phyloP scores from a whole-genome alignment of 64 coral and sea anemone genomes.

The Montipora capricornis region DNA sequence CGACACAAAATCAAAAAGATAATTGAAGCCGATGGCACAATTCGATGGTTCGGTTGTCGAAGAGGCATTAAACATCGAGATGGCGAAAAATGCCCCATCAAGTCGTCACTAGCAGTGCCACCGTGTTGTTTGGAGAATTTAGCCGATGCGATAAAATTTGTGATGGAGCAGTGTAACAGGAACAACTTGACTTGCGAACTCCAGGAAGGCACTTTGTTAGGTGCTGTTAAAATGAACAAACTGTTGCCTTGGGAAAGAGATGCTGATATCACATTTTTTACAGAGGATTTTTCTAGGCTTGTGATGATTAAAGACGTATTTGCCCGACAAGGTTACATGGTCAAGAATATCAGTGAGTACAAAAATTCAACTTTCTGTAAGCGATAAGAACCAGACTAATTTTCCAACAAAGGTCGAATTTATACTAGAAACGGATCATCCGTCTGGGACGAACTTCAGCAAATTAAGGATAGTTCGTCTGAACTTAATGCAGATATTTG shows the following conservation, averaged over 20 bases:
- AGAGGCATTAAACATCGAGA: slow-evolving; percentile 78
- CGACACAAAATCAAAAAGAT: slow-evolving; percentile 91
- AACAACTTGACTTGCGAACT: slow-evolving; percentile 81
- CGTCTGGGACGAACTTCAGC: no score
- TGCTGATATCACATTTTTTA: slow-evolving; percentile 94
- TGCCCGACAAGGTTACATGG: slow-evolving; percentile 59
- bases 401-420: no score
- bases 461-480: no score
- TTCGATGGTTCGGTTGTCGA: slow-evolving; percentile 92
- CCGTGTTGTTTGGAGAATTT: slow-evolving; percentile 97
- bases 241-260: slow-evolving; percentile 98
- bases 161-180: slow-evolving; percentile 84
- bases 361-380: not conserved
- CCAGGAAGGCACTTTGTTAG: slow-evolving; percentile 91
- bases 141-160: slow-evolving; percentile 85
- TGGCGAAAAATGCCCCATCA: slow-evolving; percentile 56
- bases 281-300: slow-evolving; percentile 76
- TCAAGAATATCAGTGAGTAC: slow-evolving; percentile 76
- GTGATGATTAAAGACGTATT: slow-evolving; percentile 56
- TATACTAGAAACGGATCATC: no score
- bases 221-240: slow-evolving; percentile 95
- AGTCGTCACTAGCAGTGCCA: slow-evolving; percentile 74
- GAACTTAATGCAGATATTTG: no score
- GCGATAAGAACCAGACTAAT: no score
- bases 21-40: slow-evolving; percentile 69